phyloP scores from a whole-genome alignment of 1,140 invertebrate genomes.

The Ectropis grisescens region DNA sequence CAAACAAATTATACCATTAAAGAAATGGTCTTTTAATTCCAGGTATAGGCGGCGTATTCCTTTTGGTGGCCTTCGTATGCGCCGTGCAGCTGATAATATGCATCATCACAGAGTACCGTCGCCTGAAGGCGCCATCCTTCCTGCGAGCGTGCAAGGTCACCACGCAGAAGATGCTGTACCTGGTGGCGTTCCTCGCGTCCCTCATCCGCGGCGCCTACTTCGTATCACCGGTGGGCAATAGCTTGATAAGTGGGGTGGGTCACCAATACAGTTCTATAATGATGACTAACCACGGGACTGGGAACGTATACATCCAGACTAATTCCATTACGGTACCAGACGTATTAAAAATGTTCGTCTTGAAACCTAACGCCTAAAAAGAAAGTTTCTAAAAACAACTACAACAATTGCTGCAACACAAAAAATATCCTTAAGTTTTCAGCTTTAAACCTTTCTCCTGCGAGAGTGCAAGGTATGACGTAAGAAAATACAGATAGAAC shows the following conservation, averaged over 20 bases:
- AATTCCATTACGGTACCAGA: no score
- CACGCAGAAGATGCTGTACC: constrained; percentile 92
- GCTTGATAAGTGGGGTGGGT: neutral
- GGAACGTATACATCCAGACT: no score
- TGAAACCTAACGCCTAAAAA: no score
- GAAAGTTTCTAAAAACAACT: no score
- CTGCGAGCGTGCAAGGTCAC: constrained; percentile 87
- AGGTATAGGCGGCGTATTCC: constrained; percentile 86
- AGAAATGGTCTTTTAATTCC: constrained; percentile 57
- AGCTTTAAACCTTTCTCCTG: no score
- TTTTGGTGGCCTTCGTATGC: constrained; percentile 87
- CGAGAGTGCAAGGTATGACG: no score
- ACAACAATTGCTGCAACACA: no score
- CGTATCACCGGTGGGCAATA: constrained; percentile 82
- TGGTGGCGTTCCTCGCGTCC: constrained; percentile 90
- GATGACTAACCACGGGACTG: no score
- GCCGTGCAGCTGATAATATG: constrained; percentile 89
- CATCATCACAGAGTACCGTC: constrained; percentile 84
- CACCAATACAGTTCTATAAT: neutral
- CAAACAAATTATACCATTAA: no score
- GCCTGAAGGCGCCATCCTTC: constrained; percentile 85
- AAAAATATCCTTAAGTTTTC: no score
- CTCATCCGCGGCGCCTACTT: constrained; percentile 90
- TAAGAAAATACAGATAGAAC: no score
- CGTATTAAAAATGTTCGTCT: no score